A percentile compares a stretch with the other conserved stretches of the same genome.
These are phyloP conservation scores for Synaphobranchus kaupii DNA, from an alignment of 2,797 vertebrate genomes.

Conservation along the genomic window DNA sequence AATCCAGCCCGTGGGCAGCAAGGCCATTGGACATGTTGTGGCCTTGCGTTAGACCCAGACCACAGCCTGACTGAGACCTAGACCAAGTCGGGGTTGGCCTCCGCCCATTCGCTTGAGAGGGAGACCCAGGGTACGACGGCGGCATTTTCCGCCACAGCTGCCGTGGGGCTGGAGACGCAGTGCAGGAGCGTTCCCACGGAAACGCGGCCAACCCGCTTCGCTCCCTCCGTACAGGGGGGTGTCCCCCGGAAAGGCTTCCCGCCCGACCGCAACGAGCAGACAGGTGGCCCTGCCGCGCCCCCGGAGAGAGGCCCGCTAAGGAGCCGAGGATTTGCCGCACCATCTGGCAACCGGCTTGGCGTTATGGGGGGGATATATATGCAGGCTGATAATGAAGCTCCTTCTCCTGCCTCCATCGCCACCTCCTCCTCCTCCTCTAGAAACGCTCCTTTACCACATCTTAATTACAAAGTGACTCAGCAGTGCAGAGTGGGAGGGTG, in stretches of 20 bases:
- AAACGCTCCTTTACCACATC: constrained; percentile 67
- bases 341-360: constrained; percentile 76
- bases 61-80: background rate
- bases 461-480: constrained; percentile 62
- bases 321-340: constrained; percentile 65
- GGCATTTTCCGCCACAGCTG: background rate
- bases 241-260: background rate
- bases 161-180: background rate
- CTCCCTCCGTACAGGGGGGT: background rate
- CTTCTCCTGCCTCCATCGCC: background rate
- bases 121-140: background rate
- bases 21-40: background rate
- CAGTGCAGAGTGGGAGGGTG: constrained; percentile 48
- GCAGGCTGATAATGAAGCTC: constrained; percentile 75
- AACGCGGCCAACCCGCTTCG: background rate
- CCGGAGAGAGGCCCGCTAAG: constrained; percentile 38
- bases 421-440: constrained; percentile 41
- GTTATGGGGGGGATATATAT: constrained; percentile 71
- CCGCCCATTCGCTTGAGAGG: background rate
- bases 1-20: background rate
- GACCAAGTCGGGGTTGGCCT: background rate
- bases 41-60: background rate
- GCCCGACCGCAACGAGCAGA: constrained; percentile 50
- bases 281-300: constrained; percentile 50
- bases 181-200: background rate